Percentiles rank a stretch among this genome's conserved stretches.
phyloP scores from a whole-genome alignment of 2,797 vertebrate genomes.

The Pangasius mekongensis region DNA sequence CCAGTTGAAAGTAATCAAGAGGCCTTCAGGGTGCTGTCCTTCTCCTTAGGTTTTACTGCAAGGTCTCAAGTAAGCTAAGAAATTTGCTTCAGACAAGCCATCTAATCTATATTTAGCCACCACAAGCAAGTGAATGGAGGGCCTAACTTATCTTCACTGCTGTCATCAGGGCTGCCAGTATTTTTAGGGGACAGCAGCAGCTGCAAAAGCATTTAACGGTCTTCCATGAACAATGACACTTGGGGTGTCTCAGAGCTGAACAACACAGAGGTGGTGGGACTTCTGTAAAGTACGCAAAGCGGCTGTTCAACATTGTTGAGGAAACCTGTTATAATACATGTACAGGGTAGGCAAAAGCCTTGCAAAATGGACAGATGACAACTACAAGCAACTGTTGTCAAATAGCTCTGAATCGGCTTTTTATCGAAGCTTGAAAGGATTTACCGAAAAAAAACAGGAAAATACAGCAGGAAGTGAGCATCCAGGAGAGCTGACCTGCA shows the following conservation, averaged over 20 bases:
- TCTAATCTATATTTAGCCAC: conserved; percentile 80
- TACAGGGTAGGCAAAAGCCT: conserved; percentile 28
- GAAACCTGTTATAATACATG: conserved; percentile 10
- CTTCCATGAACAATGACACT: conserved; percentile 82
- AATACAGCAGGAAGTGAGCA: conserved; percentile 65
- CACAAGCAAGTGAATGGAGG: conserved; percentile 82
- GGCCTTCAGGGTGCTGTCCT: conserved; percentile 49
- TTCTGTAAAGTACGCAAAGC: conserved; percentile 57
- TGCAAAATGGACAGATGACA: conserved; percentile 61
- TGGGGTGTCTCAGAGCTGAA: conserved; percentile 73
- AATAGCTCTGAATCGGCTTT: conserved; percentile 56
- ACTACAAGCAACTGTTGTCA: conserved; percentile 45
- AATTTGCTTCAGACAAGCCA: conserved; percentile 67
- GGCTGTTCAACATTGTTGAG: conserved; percentile 34
- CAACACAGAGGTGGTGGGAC: conserved; percentile 66
- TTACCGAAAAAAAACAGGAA: conserved; percentile 58
- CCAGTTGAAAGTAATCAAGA: conserved; percentile 18
- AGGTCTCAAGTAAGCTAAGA: conserved; percentile 73
- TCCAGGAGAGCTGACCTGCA: conserved; percentile 58
- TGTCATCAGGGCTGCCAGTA: conserved; percentile 82
- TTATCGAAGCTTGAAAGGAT: conserved; percentile 54
- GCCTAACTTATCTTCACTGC: conserved; percentile 80
- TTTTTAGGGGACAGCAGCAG: conserved; percentile 85
- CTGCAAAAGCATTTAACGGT: conserved; percentile 85
- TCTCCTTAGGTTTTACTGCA: conserved; percentile 71